Evolutionary conservation across 2,113 vertebrate species (phyloP).

Genomic region (Erinaceus europaeus): DNA sequence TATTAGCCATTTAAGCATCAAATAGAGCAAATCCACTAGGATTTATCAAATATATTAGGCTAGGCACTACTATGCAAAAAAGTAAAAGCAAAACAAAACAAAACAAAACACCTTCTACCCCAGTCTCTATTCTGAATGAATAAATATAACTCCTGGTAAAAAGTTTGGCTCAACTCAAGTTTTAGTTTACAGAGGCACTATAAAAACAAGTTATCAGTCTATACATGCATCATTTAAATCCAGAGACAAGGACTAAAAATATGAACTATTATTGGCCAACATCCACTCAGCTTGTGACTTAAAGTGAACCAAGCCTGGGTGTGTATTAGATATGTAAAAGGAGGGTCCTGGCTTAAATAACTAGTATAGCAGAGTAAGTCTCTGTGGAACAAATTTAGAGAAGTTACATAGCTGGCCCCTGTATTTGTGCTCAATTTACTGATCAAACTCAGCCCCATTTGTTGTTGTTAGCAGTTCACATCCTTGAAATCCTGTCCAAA

Average conservation of each 20-base stretch:
- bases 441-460: not conserved
- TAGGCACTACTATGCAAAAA: too few species aligned
- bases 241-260: not conserved
- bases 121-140: not conserved
- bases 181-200: not conserved
- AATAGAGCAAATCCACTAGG: not conserved
- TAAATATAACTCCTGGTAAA: not conserved
- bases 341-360: not conserved
- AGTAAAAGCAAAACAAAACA: too few species aligned
- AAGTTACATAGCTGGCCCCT: not conserved
- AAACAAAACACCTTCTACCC: not conserved
- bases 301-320: not conserved
- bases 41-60: not conserved
- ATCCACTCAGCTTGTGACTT: not conserved
- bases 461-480: not conserved
- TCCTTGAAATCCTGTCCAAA: not conserved
- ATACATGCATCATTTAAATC: not conserved
- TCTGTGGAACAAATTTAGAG: not conserved
- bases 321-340: not conserved
- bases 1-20: not conserved
- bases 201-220: slow-evolving; percentile 12
- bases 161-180: not conserved
- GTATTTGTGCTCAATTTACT: not conserved
- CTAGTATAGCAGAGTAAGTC: too few species aligned
- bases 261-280: not conserved